A percentile compares a stretch with the other conserved stretches of the same genome.
These are phyloP conservation scores for Andrena fulva DNA, from an alignment of 2,888 invertebrate species.

Conservation along the genomic window DNA sequence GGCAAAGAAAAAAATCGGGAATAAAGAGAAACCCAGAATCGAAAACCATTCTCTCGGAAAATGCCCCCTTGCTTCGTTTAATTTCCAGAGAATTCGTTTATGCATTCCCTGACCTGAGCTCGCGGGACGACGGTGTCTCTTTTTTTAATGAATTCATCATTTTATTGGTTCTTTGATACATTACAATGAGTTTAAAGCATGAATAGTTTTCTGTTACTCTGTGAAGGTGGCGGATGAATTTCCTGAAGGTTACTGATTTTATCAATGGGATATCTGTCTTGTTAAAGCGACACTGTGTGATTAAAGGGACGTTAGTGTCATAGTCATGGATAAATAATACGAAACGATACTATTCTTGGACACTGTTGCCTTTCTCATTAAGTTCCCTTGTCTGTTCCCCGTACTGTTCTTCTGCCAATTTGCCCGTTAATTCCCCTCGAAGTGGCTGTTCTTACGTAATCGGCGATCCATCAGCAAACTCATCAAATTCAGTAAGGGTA, in stretches of 20 bases:
- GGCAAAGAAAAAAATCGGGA: slow-evolving; percentile 30
- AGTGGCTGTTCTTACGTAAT: slow-evolving; percentile 43
- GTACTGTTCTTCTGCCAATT: not conserved
- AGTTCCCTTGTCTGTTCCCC: not conserved
- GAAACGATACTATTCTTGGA: not conserved
- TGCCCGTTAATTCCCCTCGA: slow-evolving; percentile 15
- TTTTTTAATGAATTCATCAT: not conserved
- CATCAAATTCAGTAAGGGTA: slow-evolving; percentile 50
- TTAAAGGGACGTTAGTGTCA: not conserved
- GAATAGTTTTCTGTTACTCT: slow-evolving; percentile 2
- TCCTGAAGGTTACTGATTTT: no score
- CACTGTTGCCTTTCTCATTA: slow-evolving; percentile 3
- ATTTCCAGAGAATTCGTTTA: not conserved
- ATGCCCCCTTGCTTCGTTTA: not conserved
- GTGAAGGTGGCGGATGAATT: slow-evolving; percentile 7
- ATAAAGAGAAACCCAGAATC: slow-evolving; percentile 10
- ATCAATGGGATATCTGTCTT: not conserved
- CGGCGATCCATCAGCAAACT: slow-evolving; percentile 58
- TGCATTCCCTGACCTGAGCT: not conserved
- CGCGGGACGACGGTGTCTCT: not conserved
- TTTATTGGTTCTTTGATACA: not conserved
- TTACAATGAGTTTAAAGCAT: slow-evolving; percentile 7
- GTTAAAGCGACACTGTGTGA: slow-evolving; percentile 18
- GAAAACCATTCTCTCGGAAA: slow-evolving; percentile 8
- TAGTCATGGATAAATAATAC: not conserved